Evolutionary conservation across 1,140 invertebrate genomes (phyloP).

Genomic region (Lucilia sericata): DNA sequence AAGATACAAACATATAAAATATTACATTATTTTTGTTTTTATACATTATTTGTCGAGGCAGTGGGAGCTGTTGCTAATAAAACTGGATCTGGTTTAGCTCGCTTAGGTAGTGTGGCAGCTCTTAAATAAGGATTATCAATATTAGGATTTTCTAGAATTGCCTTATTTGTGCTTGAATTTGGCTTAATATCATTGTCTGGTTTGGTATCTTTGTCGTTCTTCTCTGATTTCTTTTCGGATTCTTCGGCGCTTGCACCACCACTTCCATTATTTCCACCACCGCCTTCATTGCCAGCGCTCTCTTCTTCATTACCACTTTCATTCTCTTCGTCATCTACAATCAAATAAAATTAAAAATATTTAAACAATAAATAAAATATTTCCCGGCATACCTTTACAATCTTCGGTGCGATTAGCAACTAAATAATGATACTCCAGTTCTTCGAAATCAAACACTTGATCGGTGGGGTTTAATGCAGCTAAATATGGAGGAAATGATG

Average conservation of each 20-base stretch:
- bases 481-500: constrained; percentile 83
- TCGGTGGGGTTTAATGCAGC: constrained; percentile 90
- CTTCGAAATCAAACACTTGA: constrained; percentile 94
- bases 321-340: constrained; percentile 63
- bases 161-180: constrained; percentile 51
- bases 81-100: constrained; percentile 54
- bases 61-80: neutral
- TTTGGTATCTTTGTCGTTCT: constrained; percentile 69
- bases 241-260: constrained; percentile 27
- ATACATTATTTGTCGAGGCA: neutral
- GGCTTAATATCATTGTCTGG: constrained; percentile 62
- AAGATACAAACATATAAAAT: neutral
- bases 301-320: constrained; percentile 57
- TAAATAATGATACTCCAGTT: constrained; percentile 85
- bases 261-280: constrained; percentile 60
- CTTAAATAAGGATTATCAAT: constrained; percentile 91
- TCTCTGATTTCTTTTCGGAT: constrained; percentile 58
- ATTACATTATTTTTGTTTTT: neutral
- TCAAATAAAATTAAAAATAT: neutral
- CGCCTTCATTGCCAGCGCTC: constrained; percentile 55
- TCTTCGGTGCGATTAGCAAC: constrained; percentile 75
- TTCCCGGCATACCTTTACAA: constrained; percentile 66
- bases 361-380: neutral
- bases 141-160: constrained; percentile 70
- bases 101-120: constrained; percentile 80